These are phyloP conservation scores for Hassar affinis DNA, from an alignment of 2,113 vertebrate genomes.

Conservation along the genomic window DNA sequence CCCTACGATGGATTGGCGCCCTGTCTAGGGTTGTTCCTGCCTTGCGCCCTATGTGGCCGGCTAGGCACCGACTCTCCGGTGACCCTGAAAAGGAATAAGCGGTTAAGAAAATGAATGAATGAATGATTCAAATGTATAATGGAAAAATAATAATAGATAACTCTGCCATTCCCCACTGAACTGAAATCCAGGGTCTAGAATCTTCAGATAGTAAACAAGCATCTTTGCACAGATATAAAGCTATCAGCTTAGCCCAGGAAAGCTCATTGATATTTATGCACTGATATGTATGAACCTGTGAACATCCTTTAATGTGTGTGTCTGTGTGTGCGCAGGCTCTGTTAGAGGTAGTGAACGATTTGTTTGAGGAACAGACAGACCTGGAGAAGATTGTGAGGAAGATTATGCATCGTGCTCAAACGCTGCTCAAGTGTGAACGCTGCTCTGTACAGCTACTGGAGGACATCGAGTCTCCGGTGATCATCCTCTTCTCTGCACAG, in stretches of 20 bases:
- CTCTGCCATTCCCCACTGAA: background rate
- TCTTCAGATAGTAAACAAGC: background rate
- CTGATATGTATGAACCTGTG: constrained; percentile 13
- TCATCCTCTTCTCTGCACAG: background rate
- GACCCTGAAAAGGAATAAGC: no score
- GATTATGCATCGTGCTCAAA: constrained; percentile 98
- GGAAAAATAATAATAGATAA: background rate
- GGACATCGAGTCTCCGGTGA: constrained; percentile 94
- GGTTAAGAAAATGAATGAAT: no score
- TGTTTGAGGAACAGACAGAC: constrained; percentile 98
- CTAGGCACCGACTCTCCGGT: no score
- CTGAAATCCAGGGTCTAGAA: background rate
- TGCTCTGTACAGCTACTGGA: constrained; percentile 96
- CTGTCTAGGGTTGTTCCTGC: no score
- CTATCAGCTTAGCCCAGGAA: background rate
- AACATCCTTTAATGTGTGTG: background rate
- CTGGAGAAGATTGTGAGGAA: constrained; percentile 99
- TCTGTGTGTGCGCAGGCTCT: constrained; percentile 77
- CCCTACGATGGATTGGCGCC: no score
- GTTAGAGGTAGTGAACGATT: constrained; percentile 96
- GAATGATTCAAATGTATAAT: background rate
- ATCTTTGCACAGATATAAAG: background rate
- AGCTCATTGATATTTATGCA: background rate
- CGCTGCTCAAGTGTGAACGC: constrained; percentile 92
- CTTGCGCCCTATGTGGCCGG: no score